phyloP scores from a whole-genome alignment of 2,797 vertebrate genomes.

The Antennarius maculatus region DNA sequence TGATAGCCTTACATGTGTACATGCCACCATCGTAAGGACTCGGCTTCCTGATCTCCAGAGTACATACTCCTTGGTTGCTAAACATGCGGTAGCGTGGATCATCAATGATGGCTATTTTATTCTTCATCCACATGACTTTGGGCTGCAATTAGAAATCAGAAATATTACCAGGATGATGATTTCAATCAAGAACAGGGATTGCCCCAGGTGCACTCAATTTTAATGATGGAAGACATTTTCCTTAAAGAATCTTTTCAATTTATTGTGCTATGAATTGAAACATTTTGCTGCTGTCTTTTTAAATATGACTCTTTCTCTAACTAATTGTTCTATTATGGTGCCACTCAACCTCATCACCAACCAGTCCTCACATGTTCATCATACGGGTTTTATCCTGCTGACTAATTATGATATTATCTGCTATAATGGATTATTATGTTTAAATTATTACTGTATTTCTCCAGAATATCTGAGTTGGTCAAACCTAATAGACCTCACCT shows the following conservation, averaged over 20 bases:
- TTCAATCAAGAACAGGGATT: background rate
- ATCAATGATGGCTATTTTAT: constrained; percentile 91
- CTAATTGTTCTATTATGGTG: too few species aligned
- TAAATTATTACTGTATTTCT: too few species aligned
- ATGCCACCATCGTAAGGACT: constrained; percentile 93
- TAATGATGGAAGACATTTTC: background rate
- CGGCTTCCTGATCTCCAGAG: constrained; percentile 96
- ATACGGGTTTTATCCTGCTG: too few species aligned
- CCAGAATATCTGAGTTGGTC: too few species aligned
- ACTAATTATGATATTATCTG: too few species aligned
- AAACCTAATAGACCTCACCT: too few species aligned
- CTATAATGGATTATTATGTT: too few species aligned
- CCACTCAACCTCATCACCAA: too few species aligned
- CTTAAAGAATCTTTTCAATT: background rate
- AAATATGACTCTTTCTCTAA: too few species aligned
- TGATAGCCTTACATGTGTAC: constrained; percentile 93
- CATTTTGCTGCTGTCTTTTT: too few species aligned
- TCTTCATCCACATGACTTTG: constrained; percentile 99
- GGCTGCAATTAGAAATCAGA: constrained; percentile 78
- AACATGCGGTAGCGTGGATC: constrained; percentile 98
- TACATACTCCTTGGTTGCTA: constrained; percentile 96
- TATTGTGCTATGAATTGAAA: background rate
- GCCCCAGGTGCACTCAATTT: background rate
- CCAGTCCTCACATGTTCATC: too few species aligned
- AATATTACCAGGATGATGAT: constrained; percentile 1